A percentile compares a stretch with the other conserved stretches of the same genome.
Evolutionary conservation across 2,113 vertebrate species (phyloP).

Genomic region (Stigmatopora nigra): DNA sequence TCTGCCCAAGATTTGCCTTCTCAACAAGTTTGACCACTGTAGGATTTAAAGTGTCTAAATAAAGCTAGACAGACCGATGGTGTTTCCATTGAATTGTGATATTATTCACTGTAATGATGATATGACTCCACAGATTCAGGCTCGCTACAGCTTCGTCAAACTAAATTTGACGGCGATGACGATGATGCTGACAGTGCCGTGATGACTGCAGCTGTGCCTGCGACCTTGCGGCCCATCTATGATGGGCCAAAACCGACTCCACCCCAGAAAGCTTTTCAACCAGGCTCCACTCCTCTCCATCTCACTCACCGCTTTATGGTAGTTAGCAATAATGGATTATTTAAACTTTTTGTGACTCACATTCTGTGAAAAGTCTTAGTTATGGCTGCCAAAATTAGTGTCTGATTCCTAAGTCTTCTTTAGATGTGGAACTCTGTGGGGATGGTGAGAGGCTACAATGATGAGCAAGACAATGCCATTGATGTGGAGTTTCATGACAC

Average conservation of each 20-base stretch:
- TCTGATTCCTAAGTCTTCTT: not conserved
- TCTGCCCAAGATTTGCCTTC: too few relatives aligned
- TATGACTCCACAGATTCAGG: conserved; percentile 66
- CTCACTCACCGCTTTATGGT: conserved; percentile 96
- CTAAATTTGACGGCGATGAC: conserved; percentile 49
- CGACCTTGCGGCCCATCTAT: conserved; percentile 67
- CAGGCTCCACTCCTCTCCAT: conserved; percentile 84
- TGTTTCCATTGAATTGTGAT: too few relatives aligned
- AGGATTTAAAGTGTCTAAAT: too few relatives aligned
- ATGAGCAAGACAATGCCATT: conserved; percentile 91
- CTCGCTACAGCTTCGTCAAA: conserved; percentile 66
- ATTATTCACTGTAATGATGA: too few relatives aligned
- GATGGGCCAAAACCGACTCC: conserved; percentile 83
- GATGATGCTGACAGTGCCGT: conserved; percentile 55
- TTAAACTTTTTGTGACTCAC: not conserved
- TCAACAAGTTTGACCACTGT: too few relatives aligned
- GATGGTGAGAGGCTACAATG: conserved; percentile 88
- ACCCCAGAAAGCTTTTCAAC: conserved; percentile 86
- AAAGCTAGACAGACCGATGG: too few relatives aligned
- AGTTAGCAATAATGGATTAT: conserved; percentile 14
- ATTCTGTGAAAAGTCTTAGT: not conserved
- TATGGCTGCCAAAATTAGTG: not conserved
- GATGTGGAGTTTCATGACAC: conserved; percentile 94
- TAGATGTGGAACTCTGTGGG: conserved; percentile 94
- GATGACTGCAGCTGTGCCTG: conserved; percentile 36